Evolutionary conservation across 2,797 vertebrate species (phyloP), one percentile per base, ranked within the genome.

Genomic region (Xerus rutilus): DNA sequence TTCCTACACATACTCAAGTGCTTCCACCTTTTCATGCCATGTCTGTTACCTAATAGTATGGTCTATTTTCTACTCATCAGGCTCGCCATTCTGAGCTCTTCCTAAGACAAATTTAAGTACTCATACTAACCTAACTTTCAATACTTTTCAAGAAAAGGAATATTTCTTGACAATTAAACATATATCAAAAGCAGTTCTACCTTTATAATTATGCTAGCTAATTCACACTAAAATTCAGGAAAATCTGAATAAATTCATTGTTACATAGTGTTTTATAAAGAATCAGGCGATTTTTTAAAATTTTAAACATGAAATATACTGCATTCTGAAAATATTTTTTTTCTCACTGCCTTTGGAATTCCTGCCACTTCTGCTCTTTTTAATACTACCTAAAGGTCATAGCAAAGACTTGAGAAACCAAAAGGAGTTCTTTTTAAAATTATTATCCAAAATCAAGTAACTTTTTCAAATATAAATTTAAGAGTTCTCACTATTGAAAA

Each of bases 21-120:
- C 1, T 9, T 5, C 6, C 1, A 6, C 0, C 1, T 54, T 14
- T 32, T 21, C 14, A 30, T 81, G 35, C 11, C 62, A 10, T 32
- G 4, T 21, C 35, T 43, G 1, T 32, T 57, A 8, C 11, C n/a
- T 57, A n/a, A 47, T 18, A 12, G 49, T 30, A 4, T n/a, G 28
- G 5, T n/a, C 64, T 28, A 25, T 35, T 43, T 28, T 3, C 32
- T 18, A 25, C 30, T 5, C 17, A 17, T 23, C 39, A 45, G 23
- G 21, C 59, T 73, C 10, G 32, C 43, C 3, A 15, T 57, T 77
- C 47, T 54, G 57, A 64, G 70, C 65, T 17, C 30, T 47, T 83
- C 70, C 32, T 70, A 87, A 47, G 62, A 83, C 45, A 3, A 7
- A 62, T 91, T 67, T 59, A 81, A 86, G 49, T 43, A 69, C 32